Conservation (phyloP, 1,140 invertebrate genomes). For the Orius insidiosus region DNA sequence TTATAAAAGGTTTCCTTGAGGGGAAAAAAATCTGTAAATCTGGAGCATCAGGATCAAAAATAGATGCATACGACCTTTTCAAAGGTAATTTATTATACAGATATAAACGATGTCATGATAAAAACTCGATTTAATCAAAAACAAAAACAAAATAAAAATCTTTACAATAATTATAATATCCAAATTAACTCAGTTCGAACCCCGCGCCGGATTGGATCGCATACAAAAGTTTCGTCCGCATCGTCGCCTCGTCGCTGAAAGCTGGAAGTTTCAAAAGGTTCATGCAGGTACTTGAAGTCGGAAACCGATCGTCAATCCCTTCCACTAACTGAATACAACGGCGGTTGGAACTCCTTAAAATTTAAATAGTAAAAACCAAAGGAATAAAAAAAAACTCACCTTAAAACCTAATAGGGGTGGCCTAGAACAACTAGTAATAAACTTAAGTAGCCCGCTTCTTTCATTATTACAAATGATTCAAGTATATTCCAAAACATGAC, state of each 20-base stretch:
- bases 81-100: too few species aligned
- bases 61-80: too few species aligned
- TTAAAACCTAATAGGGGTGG: slow-evolving; percentile 96
- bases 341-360: slow-evolving; percentile 50
- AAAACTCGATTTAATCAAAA: too few species aligned
- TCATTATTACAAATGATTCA: slow-evolving; percentile 64
- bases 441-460: slow-evolving; percentile 75
- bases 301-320: slow-evolving; percentile 69
- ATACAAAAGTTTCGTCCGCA: slow-evolving; percentile 75
- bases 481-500: slow-evolving; percentile 73
- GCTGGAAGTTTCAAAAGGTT: slow-evolving; percentile 92
- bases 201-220: slow-evolving; percentile 89
- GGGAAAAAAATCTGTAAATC: too few species aligned
- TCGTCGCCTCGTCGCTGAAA: slow-evolving; percentile 55
- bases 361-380: too few species aligned
- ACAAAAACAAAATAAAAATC: slow-evolving; percentile 1
- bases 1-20: too few species aligned
- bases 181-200: slow-evolving; percentile 80
- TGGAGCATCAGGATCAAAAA: too few species aligned
- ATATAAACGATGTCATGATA: too few species aligned
- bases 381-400: too few species aligned
- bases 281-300: slow-evolving; percentile 93
- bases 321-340: slow-evolving; percentile 88
- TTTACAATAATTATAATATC: neutral
- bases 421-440: slow-evolving; percentile 91